Base-by-base conservation (phyloP, 1,140 invertebrate genomes). In the Halictus rubicundus region DNA sequence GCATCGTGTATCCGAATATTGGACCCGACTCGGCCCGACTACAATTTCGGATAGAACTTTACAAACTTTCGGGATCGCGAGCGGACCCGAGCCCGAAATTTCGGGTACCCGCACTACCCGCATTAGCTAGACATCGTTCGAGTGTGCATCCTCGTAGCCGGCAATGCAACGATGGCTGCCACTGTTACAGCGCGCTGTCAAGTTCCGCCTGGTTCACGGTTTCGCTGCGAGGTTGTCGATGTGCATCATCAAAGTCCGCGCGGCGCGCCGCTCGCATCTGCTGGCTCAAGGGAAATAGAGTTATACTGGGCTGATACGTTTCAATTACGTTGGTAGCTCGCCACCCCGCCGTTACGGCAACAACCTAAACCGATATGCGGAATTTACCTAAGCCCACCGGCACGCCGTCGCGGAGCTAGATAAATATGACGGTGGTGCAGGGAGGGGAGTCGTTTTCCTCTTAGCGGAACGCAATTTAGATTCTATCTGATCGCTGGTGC, bases 391-490 rank as follows among this genome's bases (percentile, higher is more conserved):
- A 85, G 64, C 80, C 68, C 68, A 68, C 68, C 61, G 66, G 60
- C 70, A 84, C 59, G 60, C 52, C 64, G 70, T 68, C 68, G 60
- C 37, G 81, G 39, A 68, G 81, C 82, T 80, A 84, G 81, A 84
- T 83, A 84, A 84, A 84, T 84, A 84, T 84, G 81, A 84, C 39
- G 75, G 21, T 2, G 25, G 64, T 61, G 77, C 54, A 37, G 42
- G 49, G 80, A 16, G 19, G 21, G n/a, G 14, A 49, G 68, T 73
- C 80, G 69, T 65, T 70, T 60, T 73, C 63, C 70, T 69, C 52
- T 68, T 69, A 25, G 78, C 77, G 46, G 72, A 77, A 81, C 81
- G 73, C 78, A 81, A 84, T 85, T 84, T 85, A 81, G 84, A 85
- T 85, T 70, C 65, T 71, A 60, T 80, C 81, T 80, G 68, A 70